These are phyloP conservation scores for Plotosus lineatus DNA, from an alignment of 2,113 vertebrate genomes.

Conservation along the genomic window DNA sequence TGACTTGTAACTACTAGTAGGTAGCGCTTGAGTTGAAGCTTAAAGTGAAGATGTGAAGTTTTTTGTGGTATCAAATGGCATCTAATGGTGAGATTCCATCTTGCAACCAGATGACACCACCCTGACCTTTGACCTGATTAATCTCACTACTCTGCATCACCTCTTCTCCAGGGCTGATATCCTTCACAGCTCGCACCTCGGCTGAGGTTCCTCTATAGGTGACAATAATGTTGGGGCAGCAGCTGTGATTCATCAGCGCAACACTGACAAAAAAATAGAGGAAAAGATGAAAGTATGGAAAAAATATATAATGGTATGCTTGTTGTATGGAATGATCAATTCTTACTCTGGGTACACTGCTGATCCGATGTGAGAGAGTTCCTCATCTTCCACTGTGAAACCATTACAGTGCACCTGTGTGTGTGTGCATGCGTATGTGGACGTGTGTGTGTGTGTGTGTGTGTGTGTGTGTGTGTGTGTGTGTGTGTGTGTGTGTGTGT, in stretches of 20 bases:
- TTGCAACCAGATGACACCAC: no score
- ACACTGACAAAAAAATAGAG: constrained; percentile 72
- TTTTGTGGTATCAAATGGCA: no score
- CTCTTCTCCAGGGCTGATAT: constrained; percentile 88
- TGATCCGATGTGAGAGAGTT: constrained; percentile 90
- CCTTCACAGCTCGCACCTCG: constrained; percentile 86
- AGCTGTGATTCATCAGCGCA: constrained; percentile 94
- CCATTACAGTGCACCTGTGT: constrained; percentile 92
- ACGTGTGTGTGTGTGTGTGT: constrained; percentile 23
- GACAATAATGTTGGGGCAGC: constrained; percentile 90
- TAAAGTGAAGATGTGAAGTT: no score
- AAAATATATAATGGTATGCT: not conserved
- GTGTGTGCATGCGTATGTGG: constrained; percentile 31
- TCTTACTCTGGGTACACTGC: constrained; percentile 95
- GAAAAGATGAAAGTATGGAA: constrained; percentile 1
- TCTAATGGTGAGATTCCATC: no score
- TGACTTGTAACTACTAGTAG: no score
- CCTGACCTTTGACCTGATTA: not conserved
- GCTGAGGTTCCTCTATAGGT: constrained; percentile 86
- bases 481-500: constrained; percentile 17
- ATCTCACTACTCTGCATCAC: constrained; percentile 67
- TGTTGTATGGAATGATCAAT: not conserved
- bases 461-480: constrained; percentile 25
- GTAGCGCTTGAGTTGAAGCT: no score
- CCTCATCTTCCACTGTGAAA: constrained; percentile 96